Evolutionary conservation across 2,888 invertebrate species (phyloP).

Genomic region (Hecatera dysodea): DNA sequence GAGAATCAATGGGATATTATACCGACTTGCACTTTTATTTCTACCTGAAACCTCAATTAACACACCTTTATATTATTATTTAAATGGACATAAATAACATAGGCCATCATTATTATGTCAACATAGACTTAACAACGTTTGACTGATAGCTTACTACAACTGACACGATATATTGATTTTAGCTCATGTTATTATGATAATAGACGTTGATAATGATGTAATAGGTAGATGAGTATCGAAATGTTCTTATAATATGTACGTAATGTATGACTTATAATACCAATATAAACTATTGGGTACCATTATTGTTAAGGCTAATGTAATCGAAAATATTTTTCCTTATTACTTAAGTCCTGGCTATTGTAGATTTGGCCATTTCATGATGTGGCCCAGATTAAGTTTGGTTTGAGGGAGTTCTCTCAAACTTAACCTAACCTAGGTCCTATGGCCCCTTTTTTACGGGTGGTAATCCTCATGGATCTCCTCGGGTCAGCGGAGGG

Average conservation of each 20-base stretch:
- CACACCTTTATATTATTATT: not conserved
- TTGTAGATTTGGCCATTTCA: too few relatives aligned
- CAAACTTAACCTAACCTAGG: too few relatives aligned
- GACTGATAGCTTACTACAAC: conserved; percentile 3
- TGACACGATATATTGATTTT: conserved; percentile 35
- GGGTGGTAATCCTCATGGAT: too few relatives aligned
- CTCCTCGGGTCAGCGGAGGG: too few relatives aligned
- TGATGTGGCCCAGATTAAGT: too few relatives aligned
- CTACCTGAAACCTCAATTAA: not conserved
- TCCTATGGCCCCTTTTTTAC: too few relatives aligned
- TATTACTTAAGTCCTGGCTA: not conserved
- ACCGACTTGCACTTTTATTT: not conserved
- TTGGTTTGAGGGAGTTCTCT: too few relatives aligned
- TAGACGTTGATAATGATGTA: conserved; percentile 11
- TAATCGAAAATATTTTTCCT: not conserved
- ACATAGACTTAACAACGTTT: not conserved
- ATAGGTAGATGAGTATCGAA: conserved; percentile 8
- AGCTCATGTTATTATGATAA: conserved; percentile 20
- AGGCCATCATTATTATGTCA: conserved; percentile 23
- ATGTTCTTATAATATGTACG: not conserved
- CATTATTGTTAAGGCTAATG: not conserved
- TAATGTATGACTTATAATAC: conserved; percentile 3
- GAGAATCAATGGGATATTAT: not conserved
- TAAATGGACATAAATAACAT: conserved; percentile 2
- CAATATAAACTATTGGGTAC: not conserved